These are phyloP conservation scores for Elanoides forficatus DNA, from an alignment of 2,113 vertebrate species.

Conservation along the genomic window DNA sequence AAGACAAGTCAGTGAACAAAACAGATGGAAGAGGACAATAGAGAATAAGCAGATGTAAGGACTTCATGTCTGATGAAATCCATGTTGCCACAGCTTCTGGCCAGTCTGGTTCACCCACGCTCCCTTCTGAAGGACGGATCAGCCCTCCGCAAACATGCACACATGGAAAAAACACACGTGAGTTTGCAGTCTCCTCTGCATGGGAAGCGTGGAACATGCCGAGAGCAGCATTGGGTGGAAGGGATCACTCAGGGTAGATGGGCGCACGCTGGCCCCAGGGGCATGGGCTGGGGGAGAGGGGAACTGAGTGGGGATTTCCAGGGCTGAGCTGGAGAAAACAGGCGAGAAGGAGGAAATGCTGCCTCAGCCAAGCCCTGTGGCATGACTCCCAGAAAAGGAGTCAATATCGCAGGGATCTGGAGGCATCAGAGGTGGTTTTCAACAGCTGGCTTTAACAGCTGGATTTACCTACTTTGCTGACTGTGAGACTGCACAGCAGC, in stretches of 20 bases:
- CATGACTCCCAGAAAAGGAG: constrained; percentile 48
- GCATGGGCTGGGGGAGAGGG: constrained; percentile 1
- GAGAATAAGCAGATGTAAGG: not conserved
- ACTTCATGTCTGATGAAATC: not conserved
- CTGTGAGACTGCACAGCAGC: not conserved
- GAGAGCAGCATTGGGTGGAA: rapidly evolving
- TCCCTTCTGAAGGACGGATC: not conserved
- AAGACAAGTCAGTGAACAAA: not conserved
- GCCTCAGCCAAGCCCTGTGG: constrained; percentile 45
- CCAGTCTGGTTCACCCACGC: not conserved
- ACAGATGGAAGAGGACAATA: not conserved
- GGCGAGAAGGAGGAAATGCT: constrained; percentile 17
- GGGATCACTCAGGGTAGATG: not conserved
- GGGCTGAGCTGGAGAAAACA: not conserved
- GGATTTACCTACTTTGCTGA: not conserved
- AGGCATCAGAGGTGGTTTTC: constrained; percentile 29
- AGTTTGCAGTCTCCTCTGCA: not conserved
- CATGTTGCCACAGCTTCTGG: not conserved
- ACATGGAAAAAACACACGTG: rapidly evolving
- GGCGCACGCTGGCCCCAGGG: not conserved
- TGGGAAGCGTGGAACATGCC: rapidly evolving
- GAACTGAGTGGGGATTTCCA: constrained; percentile 52
- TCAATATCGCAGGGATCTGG: constrained; percentile 14
- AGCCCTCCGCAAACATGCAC: not conserved
- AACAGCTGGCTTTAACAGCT: constrained; percentile 33